Base-by-base conservation (phyloP, 2,113 vertebrate genomes). In the Hippocampus zosterae region DNA sequence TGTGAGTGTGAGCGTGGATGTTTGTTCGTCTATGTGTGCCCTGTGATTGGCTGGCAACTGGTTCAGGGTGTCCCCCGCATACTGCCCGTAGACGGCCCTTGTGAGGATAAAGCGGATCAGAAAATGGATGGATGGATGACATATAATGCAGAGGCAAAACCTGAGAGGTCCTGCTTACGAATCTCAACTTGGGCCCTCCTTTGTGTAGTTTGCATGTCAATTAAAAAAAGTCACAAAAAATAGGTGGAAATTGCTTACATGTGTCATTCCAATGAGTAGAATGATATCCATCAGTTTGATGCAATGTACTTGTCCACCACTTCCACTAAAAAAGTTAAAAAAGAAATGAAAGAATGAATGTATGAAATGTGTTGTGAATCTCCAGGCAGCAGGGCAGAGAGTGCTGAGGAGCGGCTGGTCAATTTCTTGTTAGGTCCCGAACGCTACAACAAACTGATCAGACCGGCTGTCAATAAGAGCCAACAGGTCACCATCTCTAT, bases 401-500 rank as follows among this genome's bases (percentile, higher is more conserved):
- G 92, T 70, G 90, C 92, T 16, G 92, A 93, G 77, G 92, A 93
- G 84, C 85, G 88, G 44, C 84, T 93, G 70, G 89, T 92, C 50
- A 92, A 91, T 73, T 89, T 90, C 75, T 87, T 93, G 59, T 66
- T 93, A 78, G 76, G 90, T 70, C 86, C 91, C 0, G 91, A 92
- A 77, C 91, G 87, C 56, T 93, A 93, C 85, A 93, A 93, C 68
- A 93, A 92, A 75, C 88, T 93, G 72, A 91, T 93, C 83, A 78
- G 92, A 71, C 92, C 92, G 0, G 92, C 92, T 3, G 87, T 92
- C 67, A 93, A 93, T 65, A 92, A 90, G 71, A 93, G 87, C 71
- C 91, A 93, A 72, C 90, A 92, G 80, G 91, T 93, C 84, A 91
- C 92, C 72, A 90, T 93, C 70, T 91, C 92, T 72, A 90, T 93